Percentiles rank a stretch among this genome's conserved stretches.
Conservation (phyloP, 1,140 invertebrate species). For the Nixonia krombeini region DNA sequence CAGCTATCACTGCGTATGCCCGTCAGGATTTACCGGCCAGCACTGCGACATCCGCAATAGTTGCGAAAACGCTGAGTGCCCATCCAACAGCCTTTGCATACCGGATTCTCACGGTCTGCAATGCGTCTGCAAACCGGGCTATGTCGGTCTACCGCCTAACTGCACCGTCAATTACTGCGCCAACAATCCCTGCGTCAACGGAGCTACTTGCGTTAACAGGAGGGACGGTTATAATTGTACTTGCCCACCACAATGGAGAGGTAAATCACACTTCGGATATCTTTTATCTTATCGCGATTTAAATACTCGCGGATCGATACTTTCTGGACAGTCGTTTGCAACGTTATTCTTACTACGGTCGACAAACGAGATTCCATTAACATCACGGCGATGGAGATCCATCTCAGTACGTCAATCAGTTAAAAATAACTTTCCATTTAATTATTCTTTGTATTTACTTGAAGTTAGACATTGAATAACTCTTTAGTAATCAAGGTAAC, state of each 20-base stretch:
- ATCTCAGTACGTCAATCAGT: too few species aligned
- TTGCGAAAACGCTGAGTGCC: conserved; percentile 72
- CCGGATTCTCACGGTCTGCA: conserved; percentile 69
- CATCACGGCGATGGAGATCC: too few species aligned
- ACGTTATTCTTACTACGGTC: too few species aligned
- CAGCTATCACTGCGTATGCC: conserved; percentile 73
- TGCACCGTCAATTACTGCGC: conserved; percentile 77
- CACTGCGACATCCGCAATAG: conserved; percentile 70
- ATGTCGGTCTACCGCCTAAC: conserved; percentile 78
- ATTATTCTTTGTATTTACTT: too few species aligned
- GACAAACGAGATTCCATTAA: too few species aligned
- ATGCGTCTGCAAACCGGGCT: conserved; percentile 82
- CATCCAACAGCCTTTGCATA: conserved; percentile 72
- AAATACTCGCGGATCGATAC: too few species aligned
- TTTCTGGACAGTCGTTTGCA: too few species aligned
- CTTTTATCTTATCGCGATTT: too few species aligned
- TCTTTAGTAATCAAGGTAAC: too few species aligned
- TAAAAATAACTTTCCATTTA: too few species aligned
- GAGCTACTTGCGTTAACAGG: conserved; percentile 73
- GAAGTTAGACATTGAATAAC: too few species aligned
- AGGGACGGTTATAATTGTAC: conserved; percentile 77
- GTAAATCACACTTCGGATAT: too few species aligned
- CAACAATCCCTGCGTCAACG: conserved; percentile 76
- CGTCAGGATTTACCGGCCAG: conserved; percentile 73
- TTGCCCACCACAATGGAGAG: conserved; percentile 80